Base-by-base conservation (phyloP, 37 sponge, comb jelly and placozoan genomes). In the Aphrocallistes beatrix region DNA sequence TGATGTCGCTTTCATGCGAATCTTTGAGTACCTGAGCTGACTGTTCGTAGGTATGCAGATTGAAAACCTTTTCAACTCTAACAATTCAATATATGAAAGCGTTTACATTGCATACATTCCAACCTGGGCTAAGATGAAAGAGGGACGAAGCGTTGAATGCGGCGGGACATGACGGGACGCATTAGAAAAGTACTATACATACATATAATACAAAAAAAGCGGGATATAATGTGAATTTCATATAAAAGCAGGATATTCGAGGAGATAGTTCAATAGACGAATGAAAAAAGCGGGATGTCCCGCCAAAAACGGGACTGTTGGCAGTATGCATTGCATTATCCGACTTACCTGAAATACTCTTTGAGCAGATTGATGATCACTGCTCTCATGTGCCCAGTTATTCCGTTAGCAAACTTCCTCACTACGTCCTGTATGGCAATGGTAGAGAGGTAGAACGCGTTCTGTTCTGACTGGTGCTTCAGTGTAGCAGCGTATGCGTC, bases 361-460 rank as follows among this genome's bases (percentile, higher is more conserved):
- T 81, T 39, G 34, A 94, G 90, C 39, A 97, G 85, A 37, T 87
- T 84, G 38, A 92, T 69, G 32, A 97, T 85, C n/a, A 90, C 91
- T 0, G 88, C 48, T 37, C 47, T 94, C 86, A 88, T 60, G n/a
- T 91, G 88, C 0, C 93, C 94, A 23, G 85, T 88, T 37, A 90
- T 85, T 1, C 98, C 98, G 25, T 40, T 42, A 3, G 85, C 87
- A 25, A 38, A 94, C 92, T 84, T 88, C 39, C 86, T 87, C 17
- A 91, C 89, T 25, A 94, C 60, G 38, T 94, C 87, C 60, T 88
- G 82, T 25, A 94, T 90, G 10, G 88, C 85, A 40, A 83, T 87
- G 37, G 92, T 94, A 82, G 91, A 88, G 83, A 94, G 88, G 87
- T 89, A 88, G 88, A 91, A 94, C 82, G 87, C 87, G 51, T 94